These are phyloP conservation scores for Aurelia aurita DNA, from an alignment of 30 jellyfish, hydroid and myxozoan genomes.

Conservation along the genomic window DNA sequence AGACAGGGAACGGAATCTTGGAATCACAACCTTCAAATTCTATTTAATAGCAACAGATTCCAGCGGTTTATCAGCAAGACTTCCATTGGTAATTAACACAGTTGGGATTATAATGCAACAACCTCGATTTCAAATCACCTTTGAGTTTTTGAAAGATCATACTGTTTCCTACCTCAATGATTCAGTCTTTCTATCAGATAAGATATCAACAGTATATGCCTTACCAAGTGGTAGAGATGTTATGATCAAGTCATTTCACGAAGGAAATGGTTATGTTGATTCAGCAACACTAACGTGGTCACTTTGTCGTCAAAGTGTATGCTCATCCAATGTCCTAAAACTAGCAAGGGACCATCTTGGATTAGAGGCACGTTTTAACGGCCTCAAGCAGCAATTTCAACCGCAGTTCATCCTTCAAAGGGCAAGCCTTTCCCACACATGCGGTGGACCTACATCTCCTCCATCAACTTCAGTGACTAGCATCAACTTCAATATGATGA, in stretches of 20 bases:
- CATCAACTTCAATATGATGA: conserved; percentile 4
- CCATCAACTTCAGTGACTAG: conserved; percentile 41
- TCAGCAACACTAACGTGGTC: conserved; percentile 70
- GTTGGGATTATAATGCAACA: not conserved
- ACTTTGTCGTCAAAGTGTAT: conserved; percentile 52
- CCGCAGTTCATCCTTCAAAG: conserved; percentile 63
- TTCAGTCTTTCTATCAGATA: conserved; percentile 25
- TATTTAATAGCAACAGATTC: conserved; percentile 77
- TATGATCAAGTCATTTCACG: conserved; percentile 27
- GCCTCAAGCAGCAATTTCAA: conserved; percentile 26
- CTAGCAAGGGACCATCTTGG: conserved; percentile 37
- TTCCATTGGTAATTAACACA: conserved; percentile 5
- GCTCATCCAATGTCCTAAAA: conserved; percentile 54
- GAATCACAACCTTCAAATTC: conserved; percentile 9
- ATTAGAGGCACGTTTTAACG: conserved; percentile 34
- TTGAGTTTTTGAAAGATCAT: conserved; percentile 16
- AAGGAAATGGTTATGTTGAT: conserved; percentile 53
- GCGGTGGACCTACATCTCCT: conserved; percentile 76
- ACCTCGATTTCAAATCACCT: conserved; percentile 29
- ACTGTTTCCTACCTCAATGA: conserved; percentile 17
- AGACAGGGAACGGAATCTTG: conserved; percentile 58
- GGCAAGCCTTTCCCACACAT: conserved; percentile 27
- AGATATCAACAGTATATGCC: conserved; percentile 25
- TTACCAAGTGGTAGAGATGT: conserved; percentile 42
- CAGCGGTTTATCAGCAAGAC: conserved; percentile 40